Percentiles rank a stretch among this genome's conserved stretches.
These are phyloP conservation scores for Ptilonorhynchus violaceus DNA, from an alignment of 2,113 vertebrate species.

Conservation along the genomic window DNA sequence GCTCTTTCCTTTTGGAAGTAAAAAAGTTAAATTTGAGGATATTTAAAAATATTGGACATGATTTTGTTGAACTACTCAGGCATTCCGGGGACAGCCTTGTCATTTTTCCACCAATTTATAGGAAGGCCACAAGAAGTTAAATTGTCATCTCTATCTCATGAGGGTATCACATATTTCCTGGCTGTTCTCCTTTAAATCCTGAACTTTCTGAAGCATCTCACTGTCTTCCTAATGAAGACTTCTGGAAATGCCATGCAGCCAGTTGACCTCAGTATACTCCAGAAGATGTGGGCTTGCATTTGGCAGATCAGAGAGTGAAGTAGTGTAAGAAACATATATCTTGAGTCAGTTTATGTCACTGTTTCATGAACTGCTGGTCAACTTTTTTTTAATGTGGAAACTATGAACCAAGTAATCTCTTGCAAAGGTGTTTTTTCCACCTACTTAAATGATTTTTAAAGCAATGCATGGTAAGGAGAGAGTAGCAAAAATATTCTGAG, in stretches of 20 bases:
- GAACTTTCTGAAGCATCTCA: not conserved
- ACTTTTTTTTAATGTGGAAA: not conserved
- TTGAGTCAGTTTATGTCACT: not conserved
- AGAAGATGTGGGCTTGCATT: not conserved
- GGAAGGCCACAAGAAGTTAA: not conserved
- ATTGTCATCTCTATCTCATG: not conserved
- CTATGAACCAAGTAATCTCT: not conserved
- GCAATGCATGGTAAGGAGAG: not conserved
- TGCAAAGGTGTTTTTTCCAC: not conserved
- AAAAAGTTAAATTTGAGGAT: not conserved
- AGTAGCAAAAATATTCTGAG: not conserved
- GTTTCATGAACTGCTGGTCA: not conserved
- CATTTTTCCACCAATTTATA: not conserved
- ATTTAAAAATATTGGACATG: not conserved
- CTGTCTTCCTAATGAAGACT: not conserved
- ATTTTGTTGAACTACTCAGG: not conserved
- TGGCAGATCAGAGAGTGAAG: not conserved
- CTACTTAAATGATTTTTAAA: not conserved
- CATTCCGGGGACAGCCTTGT: not conserved
- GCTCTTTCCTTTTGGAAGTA: not conserved
- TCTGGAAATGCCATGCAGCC: not conserved
- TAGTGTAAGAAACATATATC: not conserved
- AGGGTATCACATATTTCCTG: not conserved
- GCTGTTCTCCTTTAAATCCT: not conserved
- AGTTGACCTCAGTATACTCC: not conserved